phyloP scores from a whole-genome alignment of 2,888 invertebrate genomes.

The Cheilosia scutellata region DNA sequence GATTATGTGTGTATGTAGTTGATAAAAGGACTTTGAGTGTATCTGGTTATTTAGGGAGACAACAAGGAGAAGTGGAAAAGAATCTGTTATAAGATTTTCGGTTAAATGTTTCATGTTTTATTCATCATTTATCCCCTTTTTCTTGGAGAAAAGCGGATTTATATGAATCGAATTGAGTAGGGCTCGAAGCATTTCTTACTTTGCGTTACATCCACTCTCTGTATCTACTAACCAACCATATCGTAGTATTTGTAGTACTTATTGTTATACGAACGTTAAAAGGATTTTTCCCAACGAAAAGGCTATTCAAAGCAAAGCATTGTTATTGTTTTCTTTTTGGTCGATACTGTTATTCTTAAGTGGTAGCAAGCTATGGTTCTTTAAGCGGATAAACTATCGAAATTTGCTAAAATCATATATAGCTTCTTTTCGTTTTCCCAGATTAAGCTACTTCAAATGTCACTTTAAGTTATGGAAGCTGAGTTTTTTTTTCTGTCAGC shows the following conservation, averaged over 20 bases:
- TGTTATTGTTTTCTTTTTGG: neutral
- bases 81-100: slow-evolving; percentile 72
- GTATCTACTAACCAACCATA: neutral
- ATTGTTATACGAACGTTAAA: slow-evolving; percentile 11
- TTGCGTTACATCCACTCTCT: slow-evolving; percentile 11
- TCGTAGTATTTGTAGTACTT: slow-evolving; percentile 33
- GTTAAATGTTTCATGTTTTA: slow-evolving; percentile 76
- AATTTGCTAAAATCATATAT: neutral
- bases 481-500: neutral
- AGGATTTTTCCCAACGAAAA: neutral
- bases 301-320: neutral
- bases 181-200: slow-evolving; percentile 47
- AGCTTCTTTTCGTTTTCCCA: no score
- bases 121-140: slow-evolving; percentile 75
- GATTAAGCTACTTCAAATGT: no score
- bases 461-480: neutral
- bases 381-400: neutral
- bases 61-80: slow-evolving; percentile 33
- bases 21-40: neutral
- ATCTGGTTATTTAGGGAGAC: slow-evolving; percentile 13
- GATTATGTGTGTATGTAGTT: slow-evolving; percentile 6
- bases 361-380: neutral
- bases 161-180: slow-evolving; percentile 59
- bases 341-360: neutral
- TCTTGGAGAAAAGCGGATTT: slow-evolving; percentile 67